Evolutionary conservation across 2,797 vertebrate species (phyloP), one percentile per base, ranked within the genome.

Genomic region (Pagetopsis macropterus): DNA sequence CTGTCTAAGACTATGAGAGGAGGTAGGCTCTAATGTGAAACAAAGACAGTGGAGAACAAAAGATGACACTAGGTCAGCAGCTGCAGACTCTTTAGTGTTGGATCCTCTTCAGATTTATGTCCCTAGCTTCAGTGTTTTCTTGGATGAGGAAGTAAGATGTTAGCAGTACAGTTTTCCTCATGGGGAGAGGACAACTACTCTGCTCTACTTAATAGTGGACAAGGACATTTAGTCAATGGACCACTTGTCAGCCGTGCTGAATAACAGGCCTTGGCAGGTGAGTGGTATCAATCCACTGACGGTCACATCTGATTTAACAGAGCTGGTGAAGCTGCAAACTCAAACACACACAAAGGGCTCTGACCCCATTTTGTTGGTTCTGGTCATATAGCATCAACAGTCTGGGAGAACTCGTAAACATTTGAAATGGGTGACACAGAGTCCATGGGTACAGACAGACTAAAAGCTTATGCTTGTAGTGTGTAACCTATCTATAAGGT

Each of bases 241-340:
- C 31, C 41, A 45, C 13, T 70, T 51, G 62, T 76, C 68, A 76
- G 31, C 16, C 6, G 2, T 62, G 50, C n/a, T 64, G 44, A 72
- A 37, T 16, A 58, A 70, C 33, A 58, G 56, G 33, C 62, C 43
- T 43, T 64, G 52, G 46, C 76, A 82, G 57, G 55, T 60, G 54
- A 70, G 57, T 54, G n/a, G 46, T 75, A 79, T 80, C 66, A 71
- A 14, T 78, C 64, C 33, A 21, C 66, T 71, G 70, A 33, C 62
- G 45, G 54, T 71, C 66, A 75, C 21, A 45, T 66, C 69, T 50
- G 21, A 57, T 70, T 72, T 49, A 49, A 57, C 51, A 64, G 27
- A 58, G 73, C 52, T 56, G 50, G 54, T 37, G 56, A 76, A 48
- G 60, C 72, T 66, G 69, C 57, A 54, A 70, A 54, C 51, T 66